phyloP scores from a whole-genome alignment of 2,797 vertebrate species.

The Aselliscus stoliczkanus region DNA sequence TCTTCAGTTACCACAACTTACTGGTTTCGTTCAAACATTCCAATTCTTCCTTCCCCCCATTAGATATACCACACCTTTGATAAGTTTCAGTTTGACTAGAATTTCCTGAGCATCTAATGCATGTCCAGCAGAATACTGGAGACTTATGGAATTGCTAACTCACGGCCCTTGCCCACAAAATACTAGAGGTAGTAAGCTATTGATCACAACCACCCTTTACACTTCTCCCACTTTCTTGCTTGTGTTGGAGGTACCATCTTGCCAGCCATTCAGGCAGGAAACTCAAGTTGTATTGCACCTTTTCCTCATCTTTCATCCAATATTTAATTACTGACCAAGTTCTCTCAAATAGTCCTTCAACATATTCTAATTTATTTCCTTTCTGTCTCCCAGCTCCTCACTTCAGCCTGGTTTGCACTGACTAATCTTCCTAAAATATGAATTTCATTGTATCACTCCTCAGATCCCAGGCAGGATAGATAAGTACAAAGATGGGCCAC shows the following conservation, averaged over 20 bases:
- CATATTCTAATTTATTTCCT: neutral
- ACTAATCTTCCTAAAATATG: neutral
- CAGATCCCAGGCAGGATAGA: neutral
- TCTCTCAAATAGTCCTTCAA: neutral
- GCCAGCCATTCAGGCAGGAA: neutral
- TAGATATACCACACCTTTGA: neutral
- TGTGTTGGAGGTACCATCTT: neutral
- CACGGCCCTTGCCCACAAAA: neutral
- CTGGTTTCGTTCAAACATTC: neutral
- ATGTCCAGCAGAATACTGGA: neutral
- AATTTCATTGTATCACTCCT: neutral
- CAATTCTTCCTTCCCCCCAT: neutral
- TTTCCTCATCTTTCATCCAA: neutral
- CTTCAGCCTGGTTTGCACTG: neutral
- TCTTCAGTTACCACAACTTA: neutral
- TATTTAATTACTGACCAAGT: neutral
- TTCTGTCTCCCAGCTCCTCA: neutral
- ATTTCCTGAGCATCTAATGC: neutral
- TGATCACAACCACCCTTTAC: neutral
- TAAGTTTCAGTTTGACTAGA: conserved; percentile 2
- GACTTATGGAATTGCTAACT: neutral
- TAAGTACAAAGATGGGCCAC: neutral
- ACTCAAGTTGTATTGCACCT: neutral
- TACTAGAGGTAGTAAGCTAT: neutral
- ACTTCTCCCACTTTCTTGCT: neutral